A percentile compares a stretch with the other conserved stretches of the same genome.
Evolutionary conservation across 2,797 vertebrate species (phyloP).

Genomic region (Margarornis squamiger): DNA sequence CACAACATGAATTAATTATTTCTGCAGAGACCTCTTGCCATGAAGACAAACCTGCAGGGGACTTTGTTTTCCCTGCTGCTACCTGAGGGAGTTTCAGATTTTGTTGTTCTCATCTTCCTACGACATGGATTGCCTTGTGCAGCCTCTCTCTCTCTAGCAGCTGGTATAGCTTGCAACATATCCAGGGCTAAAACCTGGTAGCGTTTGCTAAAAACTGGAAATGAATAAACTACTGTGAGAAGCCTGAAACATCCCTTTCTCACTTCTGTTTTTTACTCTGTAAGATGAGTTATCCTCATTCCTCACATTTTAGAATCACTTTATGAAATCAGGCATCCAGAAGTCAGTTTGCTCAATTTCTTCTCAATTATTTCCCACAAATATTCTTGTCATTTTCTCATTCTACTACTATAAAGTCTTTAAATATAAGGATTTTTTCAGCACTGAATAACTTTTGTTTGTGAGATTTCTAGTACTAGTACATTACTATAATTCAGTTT

Average conservation of each 20-base stretch:
- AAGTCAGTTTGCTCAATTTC: neutral
- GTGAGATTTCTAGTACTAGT: neutral
- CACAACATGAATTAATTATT: conserved; percentile 31
- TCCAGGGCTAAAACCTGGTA: neutral
- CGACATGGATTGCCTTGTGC: neutral
- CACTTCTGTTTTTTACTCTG: neutral
- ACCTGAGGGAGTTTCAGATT: neutral
- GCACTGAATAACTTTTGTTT: neutral
- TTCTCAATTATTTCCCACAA: neutral
- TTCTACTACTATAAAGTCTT: neutral
- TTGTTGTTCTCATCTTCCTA: neutral
- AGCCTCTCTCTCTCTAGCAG: neutral
- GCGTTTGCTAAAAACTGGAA: neutral
- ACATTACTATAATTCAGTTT: neutral
- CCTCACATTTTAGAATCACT: neutral
- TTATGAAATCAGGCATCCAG: neutral
- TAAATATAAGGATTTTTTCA: neutral
- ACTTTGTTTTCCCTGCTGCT: neutral
- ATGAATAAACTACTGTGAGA: neutral
- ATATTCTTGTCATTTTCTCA: neutral
- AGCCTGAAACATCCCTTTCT: neutral
- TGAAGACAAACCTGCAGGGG: neutral
- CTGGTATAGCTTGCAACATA: neutral
- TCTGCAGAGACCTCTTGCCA: conserved; percentile 24
- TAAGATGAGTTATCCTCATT: neutral